Conservation (phyloP, 1,140 invertebrate species). For the Adoxophyes honmai region DNA sequence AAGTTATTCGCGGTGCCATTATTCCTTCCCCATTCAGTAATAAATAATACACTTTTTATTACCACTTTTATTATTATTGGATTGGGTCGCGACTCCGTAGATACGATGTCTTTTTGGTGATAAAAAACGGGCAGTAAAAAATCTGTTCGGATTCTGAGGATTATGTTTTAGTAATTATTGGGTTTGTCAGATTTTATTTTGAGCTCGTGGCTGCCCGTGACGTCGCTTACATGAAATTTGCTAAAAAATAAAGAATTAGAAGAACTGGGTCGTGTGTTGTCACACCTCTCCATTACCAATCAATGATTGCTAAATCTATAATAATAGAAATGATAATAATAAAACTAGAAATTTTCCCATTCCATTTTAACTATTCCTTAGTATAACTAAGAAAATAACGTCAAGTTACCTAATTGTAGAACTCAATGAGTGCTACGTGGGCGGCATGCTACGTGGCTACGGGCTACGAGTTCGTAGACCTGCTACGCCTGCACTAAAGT, state of each 20-base stretch:
- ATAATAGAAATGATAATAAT: no score
- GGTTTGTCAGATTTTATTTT: background rate
- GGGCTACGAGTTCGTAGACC: background rate
- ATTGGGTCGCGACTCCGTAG: constrained; percentile 38
- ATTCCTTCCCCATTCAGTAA: constrained; percentile 43
- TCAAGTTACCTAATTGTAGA: background rate
- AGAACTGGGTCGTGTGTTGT: no score
- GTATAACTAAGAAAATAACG: background rate
- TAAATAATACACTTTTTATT: constrained; percentile 56
- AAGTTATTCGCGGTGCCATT: constrained; percentile 37
- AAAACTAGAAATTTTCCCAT: no score
- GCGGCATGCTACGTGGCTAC: background rate
- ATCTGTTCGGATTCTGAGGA: constrained; percentile 10
- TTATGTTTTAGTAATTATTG: constrained; percentile 6
- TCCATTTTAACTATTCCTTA: no score
- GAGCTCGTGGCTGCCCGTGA: no score
- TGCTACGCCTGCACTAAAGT: constrained; percentile 1
- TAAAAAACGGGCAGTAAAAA: constrained; percentile 31
- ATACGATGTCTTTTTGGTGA: constrained; percentile 37
- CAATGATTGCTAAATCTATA: no score
- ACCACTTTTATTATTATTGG: constrained; percentile 54
- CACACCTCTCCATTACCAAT: no score
- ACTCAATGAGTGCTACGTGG: constrained; percentile 13
- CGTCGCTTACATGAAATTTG: no score
- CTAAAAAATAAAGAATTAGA: no score